Conservation (phyloP, 2,888 invertebrate genomes). For the Diarsia dahlii region DNA sequence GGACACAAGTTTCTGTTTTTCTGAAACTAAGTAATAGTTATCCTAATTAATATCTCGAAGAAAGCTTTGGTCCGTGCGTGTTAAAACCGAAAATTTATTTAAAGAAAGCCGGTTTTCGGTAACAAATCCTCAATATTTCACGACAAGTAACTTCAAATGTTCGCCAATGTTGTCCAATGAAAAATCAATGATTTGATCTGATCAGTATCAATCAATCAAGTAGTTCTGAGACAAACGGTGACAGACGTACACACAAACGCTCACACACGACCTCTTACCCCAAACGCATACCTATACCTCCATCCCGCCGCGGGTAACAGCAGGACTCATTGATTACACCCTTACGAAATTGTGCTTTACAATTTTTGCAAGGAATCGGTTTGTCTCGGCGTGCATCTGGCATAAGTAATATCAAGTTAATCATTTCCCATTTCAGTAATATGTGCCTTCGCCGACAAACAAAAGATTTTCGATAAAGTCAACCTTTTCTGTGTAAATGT, state of each 20-base stretch:
- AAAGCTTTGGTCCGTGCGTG: neutral
- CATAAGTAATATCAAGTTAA: constrained; percentile 20
- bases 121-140: neutral
- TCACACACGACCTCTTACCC: constrained; percentile 60
- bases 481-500: neutral
- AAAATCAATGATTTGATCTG: neutral
- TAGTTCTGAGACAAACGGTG: constrained; percentile 2
- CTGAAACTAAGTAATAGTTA: neutral
- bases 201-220: neutral
- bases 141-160: neutral
- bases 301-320: constrained; percentile 39
- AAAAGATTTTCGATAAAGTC: neutral
- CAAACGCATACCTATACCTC: constrained; percentile 44
- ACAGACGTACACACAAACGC: constrained; percentile 46
- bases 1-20: neutral
- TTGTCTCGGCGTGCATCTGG: constrained; percentile 39
- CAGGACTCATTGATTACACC: constrained; percentile 37
- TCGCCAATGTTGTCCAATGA: neutral
- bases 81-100: neutral
- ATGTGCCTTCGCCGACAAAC: too few relatives aligned
- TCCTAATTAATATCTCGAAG: neutral
- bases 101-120: neutral
- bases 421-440: neutral
- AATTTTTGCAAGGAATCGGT: constrained; percentile 41
- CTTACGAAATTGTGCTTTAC: constrained; percentile 43